Conservation (phyloP, 2,113 vertebrate genomes). For the Python bivittatus region DNA sequence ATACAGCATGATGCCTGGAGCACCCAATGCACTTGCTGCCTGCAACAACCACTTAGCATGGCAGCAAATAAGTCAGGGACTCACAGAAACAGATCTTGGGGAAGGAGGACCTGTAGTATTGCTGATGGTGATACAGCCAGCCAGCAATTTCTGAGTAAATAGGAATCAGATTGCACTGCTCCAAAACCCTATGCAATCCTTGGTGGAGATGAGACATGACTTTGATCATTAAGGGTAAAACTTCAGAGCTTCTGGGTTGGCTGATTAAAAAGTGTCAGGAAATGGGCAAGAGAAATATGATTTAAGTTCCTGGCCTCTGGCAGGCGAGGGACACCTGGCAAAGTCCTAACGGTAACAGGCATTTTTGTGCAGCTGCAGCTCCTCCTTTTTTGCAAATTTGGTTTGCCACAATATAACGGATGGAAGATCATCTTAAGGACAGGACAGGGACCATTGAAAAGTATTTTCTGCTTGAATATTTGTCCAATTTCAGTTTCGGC, state of each 20-base stretch:
- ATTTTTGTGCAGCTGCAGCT: not conserved
- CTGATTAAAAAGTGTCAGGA: not conserved
- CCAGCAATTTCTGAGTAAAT: not conserved
- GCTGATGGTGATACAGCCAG: not conserved
- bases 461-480: not conserved
- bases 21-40: not conserved
- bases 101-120: not conserved
- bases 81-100: not conserved
- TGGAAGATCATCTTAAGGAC: not conserved
- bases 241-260: not conserved
- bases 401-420: not conserved
- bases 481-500: not conserved
- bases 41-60: not conserved
- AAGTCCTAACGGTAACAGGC: not conserved
- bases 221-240: not conserved
- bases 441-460: not conserved
- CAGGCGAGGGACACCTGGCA: not conserved
- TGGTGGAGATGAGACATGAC: not conserved
- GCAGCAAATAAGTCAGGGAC: not conserved
- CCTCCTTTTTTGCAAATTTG: not conserved
- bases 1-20: not conserved
- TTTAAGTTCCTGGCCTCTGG: not conserved
- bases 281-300: not conserved
- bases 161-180: not conserved
- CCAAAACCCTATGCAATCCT: not conserved